Base-by-base conservation (phyloP, 2,888 invertebrate species). In the Piscicola geometra region DNA sequence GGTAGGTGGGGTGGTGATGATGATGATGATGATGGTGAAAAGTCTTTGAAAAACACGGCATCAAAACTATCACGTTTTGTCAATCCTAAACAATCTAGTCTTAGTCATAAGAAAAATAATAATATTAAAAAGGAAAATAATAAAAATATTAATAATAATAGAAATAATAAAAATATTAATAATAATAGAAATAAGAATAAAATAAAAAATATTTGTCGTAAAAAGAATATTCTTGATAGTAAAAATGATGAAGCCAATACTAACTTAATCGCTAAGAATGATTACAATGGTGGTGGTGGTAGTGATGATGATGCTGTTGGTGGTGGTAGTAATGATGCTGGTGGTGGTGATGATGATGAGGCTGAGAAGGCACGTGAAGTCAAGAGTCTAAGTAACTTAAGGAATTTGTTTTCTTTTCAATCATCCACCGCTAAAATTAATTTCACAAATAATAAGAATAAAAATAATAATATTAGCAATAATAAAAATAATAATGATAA, bases 51-150 rank as follows among this genome's bases (percentile, higher is more conserved):
- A n/a, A n/a, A n/a, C n/a, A n/a, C 21, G 50, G 9, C 21, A 15
- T 47, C 50, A 47, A 47, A 47, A 47, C 50, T 47, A 47, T 47
- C 50, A 15, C 12, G 9, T 15, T 47, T 47, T 47, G 50, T 47
- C 9, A 47, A 47, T 47, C 33, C 25, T 15, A 28, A 36, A 28
- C 35, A 1, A 21, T 36, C 21, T 32, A 36, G n/a, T 32, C 32
- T n/a, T n/a, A n/a, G n/a, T n/a, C n/a, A 21, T 30, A 74, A 25
- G 28, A 74, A 35, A 28, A 36, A 36, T 41, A 36, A 25, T 28
- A 33, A 0, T 36, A 36, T 74, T 36, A 74, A 15, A 60, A 74
- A 25, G 66, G 60, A 36, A 36, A 50, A 15, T 52, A 47, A 47
- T 64, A 32, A 33, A 3, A 60, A 25, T 35, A 0, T 18, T 74